Percentiles rank a stretch among this genome's conserved stretches.
Conservation (phyloP, 1,140 invertebrate genomes). For the Ostrea denselamellosa region DNA sequence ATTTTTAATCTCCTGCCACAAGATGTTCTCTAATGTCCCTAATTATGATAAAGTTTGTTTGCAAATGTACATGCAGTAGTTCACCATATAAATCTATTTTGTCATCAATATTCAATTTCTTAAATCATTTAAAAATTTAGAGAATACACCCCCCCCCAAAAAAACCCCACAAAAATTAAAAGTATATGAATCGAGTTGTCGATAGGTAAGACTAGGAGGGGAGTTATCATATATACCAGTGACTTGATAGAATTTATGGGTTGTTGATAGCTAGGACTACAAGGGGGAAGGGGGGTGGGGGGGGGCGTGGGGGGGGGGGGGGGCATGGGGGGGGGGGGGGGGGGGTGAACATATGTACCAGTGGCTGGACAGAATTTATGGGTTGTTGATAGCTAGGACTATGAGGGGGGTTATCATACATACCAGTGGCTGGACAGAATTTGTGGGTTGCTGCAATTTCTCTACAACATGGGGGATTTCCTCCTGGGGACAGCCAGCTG, state of each 20-base stretch:
- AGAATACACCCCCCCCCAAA: no score
- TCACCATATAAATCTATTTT: no score
- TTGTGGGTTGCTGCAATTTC: constrained; percentile 63
- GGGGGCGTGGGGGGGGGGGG: background rate
- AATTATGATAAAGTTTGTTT: no score
- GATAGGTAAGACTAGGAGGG: background rate
- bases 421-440: constrained; percentile 77
- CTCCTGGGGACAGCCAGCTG: constrained; percentile 85
- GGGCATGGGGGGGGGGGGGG: no score
- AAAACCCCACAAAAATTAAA: no score
- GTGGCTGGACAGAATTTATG: no score
- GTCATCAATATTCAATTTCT: no score
- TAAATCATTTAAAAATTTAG: no score
- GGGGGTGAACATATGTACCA: no score
- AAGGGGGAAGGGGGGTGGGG: background rate
- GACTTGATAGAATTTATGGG: constrained; percentile 76
- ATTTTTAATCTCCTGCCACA: no score
- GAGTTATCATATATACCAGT: constrained; percentile 51
- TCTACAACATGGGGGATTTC: constrained; percentile 78
- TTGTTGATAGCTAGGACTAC: constrained; percentile 16
- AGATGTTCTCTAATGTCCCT: no score
- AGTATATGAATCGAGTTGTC: background rate
- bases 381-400: background rate
- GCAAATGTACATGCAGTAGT: no score
- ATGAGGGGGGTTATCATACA: background rate